Evolutionary conservation across 1,140 invertebrate genomes (phyloP), one percentile per base, ranked within the genome.

Genomic region (Drosophila triauraria): DNA sequence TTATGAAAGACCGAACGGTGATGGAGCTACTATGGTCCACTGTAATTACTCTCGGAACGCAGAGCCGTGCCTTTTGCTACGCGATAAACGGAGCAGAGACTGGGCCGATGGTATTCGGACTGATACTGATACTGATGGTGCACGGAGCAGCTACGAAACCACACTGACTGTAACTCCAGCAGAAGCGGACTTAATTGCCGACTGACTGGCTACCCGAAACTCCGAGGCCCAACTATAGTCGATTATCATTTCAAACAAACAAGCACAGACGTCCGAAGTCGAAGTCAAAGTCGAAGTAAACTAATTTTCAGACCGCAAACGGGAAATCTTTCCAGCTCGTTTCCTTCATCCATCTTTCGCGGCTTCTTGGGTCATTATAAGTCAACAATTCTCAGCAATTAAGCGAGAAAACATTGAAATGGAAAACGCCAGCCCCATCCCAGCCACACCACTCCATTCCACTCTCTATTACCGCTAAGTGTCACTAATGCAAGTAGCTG

Each of bases 211-310:
- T 72, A 47, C 12, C 54, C 70, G 47, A 74, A 74, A 60, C 69
- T 72, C 38, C 23, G 53, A 59, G 51, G 67, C 27, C 53, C 44
- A 72, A 70, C 67, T 67, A 57, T 67, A 38, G 17, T 69, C 69
- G 70, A 74, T 74, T 72, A 74, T 74, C 38, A 74, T 74, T 72
- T 72, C 38, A 27, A 35, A 40, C 67, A 56, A 54, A 56, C 67
- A 42, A 72, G 27, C 67, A 48, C 48, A 54, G 35, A 32, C 20
- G 44, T 60, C 44, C 51, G 13, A 38, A 38, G 32, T 35, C 51
- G 13, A 38, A 38, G 32, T 35, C n/a, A 1, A 15, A 46, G 10
- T 38, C 65, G 53, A 40, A 46, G 54, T 60, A 50, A 72, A 38
- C 70, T 72, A 50, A 72, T 59, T 74, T 60, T 60, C n/a, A 57